phyloP scores from a whole-genome alignment of 2,113 vertebrate genomes.

The Aramus guarauna region DNA sequence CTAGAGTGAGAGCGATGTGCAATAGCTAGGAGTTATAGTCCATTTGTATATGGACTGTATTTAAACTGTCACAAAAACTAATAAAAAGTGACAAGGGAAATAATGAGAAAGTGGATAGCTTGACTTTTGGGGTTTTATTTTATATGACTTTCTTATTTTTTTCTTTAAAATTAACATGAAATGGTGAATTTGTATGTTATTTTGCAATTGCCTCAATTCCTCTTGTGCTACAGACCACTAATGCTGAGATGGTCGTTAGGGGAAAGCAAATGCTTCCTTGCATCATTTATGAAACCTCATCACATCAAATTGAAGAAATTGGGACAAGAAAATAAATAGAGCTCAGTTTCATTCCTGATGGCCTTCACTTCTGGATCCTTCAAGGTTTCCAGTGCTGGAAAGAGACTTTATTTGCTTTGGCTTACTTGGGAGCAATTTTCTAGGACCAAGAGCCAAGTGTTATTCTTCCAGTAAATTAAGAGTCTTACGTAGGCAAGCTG shows the following conservation, averaged over 20 bases:
- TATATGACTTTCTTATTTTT: not conserved
- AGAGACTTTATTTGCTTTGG: not conserved
- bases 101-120: not conserved
- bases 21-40: not conserved
- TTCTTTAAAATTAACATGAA: not conserved
- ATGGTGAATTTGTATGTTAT: not conserved
- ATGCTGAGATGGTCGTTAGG: not conserved
- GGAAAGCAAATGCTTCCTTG: not conserved
- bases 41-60: not conserved
- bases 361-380: not conserved
- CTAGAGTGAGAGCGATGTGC: not conserved
- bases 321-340: not conserved
- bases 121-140: not conserved
- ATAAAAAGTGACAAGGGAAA: not conserved
- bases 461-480: not conserved
- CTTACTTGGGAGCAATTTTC: not conserved
- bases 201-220: not conserved
- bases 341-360: not conserved
- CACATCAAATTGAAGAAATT: not conserved
- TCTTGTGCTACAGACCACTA: not conserved
- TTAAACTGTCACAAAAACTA: not conserved
- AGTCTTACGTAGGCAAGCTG: not conserved
- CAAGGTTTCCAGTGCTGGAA: not conserved
- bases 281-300: not conserved
- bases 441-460: not conserved